Evolutionary conservation across 2,888 invertebrate genomes (phyloP).

Genomic region (Phorcus lineatus): DNA sequence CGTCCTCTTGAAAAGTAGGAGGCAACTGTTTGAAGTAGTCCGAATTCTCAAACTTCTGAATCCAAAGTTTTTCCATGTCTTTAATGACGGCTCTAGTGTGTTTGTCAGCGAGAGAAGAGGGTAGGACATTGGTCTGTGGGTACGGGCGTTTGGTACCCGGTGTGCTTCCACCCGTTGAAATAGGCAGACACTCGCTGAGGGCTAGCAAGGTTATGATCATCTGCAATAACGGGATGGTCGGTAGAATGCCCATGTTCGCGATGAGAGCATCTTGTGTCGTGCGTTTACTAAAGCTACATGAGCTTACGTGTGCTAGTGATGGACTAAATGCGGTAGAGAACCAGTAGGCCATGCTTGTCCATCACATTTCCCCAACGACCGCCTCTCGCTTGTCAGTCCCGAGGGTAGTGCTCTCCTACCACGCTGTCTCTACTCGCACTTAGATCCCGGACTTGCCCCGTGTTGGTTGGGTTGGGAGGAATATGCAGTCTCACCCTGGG

Average conservation of each 20-base stretch:
- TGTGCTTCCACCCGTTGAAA: background rate
- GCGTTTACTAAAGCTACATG: constrained; percentile 11
- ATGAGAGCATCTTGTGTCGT: constrained; percentile 40
- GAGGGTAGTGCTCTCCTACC: background rate
- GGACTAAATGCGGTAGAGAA: background rate
- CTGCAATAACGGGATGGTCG: constrained; percentile 24
- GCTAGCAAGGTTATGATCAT: constrained; percentile 31
- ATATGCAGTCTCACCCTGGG: too few species aligned
- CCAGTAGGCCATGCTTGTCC: background rate
- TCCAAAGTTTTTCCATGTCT: constrained; percentile 1
- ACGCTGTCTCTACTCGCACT: too few species aligned
- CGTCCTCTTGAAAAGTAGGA: background rate
- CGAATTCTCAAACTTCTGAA: background rate
- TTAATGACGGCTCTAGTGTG: background rate
- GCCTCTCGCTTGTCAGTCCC: constrained; percentile 22
- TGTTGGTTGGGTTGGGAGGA: too few species aligned
- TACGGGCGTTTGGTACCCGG: background rate
- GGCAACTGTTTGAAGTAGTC: constrained; percentile 4
- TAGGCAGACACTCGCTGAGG: background rate
- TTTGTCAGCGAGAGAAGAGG: background rate
- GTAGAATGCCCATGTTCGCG: constrained; percentile 37
- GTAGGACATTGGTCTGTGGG: background rate
- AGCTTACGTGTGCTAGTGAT: background rate
- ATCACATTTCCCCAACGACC: background rate
- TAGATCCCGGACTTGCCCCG: too few species aligned